phyloP scores from a whole-genome alignment of 2,888 invertebrate genomes.

The Drosophila mettleri region DNA sequence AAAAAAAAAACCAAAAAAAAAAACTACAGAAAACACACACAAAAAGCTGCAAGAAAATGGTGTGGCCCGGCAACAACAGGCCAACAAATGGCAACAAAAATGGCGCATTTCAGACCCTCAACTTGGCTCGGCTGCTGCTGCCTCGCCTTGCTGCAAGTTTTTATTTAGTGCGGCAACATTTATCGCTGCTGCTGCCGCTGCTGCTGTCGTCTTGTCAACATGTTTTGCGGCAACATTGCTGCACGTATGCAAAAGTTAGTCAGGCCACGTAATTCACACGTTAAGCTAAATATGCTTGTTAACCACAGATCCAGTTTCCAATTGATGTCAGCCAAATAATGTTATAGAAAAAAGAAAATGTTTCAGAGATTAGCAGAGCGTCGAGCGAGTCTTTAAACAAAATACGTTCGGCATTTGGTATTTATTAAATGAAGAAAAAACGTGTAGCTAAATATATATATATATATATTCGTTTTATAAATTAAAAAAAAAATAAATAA shows the following conservation, averaged over 20 bases:
- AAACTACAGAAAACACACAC: slow-evolving; percentile 4
- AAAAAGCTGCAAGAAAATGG: slow-evolving; percentile 56
- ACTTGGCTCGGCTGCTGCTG: slow-evolving; percentile 42
- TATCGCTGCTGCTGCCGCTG: slow-evolving; percentile 42
- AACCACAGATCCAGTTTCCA: slow-evolving; percentile 32
- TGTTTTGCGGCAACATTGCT: slow-evolving; percentile 73
- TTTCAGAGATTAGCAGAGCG: slow-evolving; percentile 8
- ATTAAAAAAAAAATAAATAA: no score
- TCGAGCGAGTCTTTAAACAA: background rate
- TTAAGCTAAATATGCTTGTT: slow-evolving; percentile 72
- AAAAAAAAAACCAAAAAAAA: background rate
- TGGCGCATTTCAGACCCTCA: slow-evolving; percentile 78
- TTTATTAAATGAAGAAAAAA: no score
- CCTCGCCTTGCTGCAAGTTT: slow-evolving; percentile 64
- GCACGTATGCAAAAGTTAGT: slow-evolving; percentile 78
- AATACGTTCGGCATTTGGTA: background rate
- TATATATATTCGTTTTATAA: no score
- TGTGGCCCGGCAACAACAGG: slow-evolving; percentile 49
- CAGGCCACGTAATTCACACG: slow-evolving; percentile 81
- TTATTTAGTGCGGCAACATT: slow-evolving; percentile 63
- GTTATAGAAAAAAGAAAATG: slow-evolving; percentile 4
- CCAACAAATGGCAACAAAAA: slow-evolving; percentile 80
- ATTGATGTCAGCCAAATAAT: slow-evolving; percentile 28
- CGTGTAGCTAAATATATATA: no score
- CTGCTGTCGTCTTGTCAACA: slow-evolving; percentile 71